Base-by-base conservation (phyloP, 2,888 invertebrate genomes). In the Dromius quadrimaculatus region DNA sequence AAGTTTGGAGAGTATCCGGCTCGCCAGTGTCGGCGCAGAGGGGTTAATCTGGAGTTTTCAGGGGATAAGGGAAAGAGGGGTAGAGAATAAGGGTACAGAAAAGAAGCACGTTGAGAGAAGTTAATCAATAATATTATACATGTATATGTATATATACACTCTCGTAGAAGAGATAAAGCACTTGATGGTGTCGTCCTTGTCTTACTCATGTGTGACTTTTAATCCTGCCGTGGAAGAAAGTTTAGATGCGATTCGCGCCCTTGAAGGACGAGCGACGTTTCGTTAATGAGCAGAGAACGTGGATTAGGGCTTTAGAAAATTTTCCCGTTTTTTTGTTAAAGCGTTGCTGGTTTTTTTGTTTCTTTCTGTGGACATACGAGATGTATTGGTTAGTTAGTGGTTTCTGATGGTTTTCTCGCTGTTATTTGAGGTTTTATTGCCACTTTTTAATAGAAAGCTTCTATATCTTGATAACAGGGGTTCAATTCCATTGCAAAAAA, bases 51-150 rank as follows among this genome's bases (percentile, higher is more conserved):
- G 54, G 65, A 9, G 50, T 9, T 6, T 32, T 32, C 9, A 6
- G 57, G 22, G 62, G 19, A 3, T 11, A 19, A 23, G 71, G 36
- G 62, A 57, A 57, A 72, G 73, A 47, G 72, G 72, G 61, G 63
- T 32, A 50, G 72, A 73, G 74, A 73, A 75, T 74, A 76, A 74
- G 76, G 75, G 74, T 75, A 74, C 73, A 59, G 68, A 75, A 76
- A 75, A 75, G 76, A 76, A 75, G 75, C 74, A 75, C 74, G 74
- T 74, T 74, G 74, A 74, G 74, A 74, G 68, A 72, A 72, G 74
- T 74, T 75, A 76, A 76, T 76, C 75, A 77, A 75, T 76, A 76
- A 77, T 75, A 76, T 76, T 74, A 73, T 76, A 76, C 74, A 76
- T 76, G 75, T 75, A 76, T 71, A 71, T 32, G 43, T 50, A 71